These are phyloP conservation scores for Empis stercorea DNA, from an alignment of 2,888 invertebrate species.

Conservation along the genomic window DNA sequence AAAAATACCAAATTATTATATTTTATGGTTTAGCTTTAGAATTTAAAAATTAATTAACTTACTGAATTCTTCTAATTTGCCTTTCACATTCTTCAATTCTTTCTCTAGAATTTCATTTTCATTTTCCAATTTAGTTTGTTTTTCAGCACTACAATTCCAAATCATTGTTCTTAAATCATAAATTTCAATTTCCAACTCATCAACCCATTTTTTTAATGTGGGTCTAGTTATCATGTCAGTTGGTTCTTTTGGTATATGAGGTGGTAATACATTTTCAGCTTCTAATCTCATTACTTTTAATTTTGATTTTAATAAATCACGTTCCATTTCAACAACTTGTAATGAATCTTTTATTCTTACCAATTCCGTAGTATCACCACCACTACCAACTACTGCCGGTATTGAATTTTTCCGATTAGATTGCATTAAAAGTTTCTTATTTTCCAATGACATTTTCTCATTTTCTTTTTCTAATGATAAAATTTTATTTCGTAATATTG, in stretches of 20 bases:
- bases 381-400: slow-evolving; percentile 9
- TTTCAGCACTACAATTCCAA: slow-evolving; percentile 30
- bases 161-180: slow-evolving; percentile 38
- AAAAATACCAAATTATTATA: background rate
- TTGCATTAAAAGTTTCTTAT: slow-evolving; percentile 50
- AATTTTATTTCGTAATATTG: slow-evolving; percentile 51
- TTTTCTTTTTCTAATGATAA: slow-evolving; percentile 60
- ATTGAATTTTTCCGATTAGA: slow-evolving; percentile 37
- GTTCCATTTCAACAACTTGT: slow-evolving; percentile 47
- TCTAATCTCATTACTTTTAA: slow-evolving; percentile 53
- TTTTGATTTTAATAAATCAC: slow-evolving; percentile 48
- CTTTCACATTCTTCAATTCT: slow-evolving; percentile 52
- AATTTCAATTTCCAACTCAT: slow-evolving; percentile 78
- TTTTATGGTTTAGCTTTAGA: background rate
- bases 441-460: slow-evolving; percentile 59
- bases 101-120: slow-evolving; percentile 50
- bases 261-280: slow-evolving; percentile 51
- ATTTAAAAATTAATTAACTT: background rate
- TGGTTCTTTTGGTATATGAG: slow-evolving; percentile 57
- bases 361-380: slow-evolving; percentile 30
- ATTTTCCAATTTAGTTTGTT: slow-evolving; percentile 45
- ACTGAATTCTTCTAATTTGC: slow-evolving; percentile 22
- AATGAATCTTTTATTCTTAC: slow-evolving; percentile 43
- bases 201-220: slow-evolving; percentile 61
- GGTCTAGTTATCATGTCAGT: slow-evolving; percentile 44